These are phyloP conservation scores for Tragelaphus strepsiceros DNA, from an alignment of 2,113 vertebrate genomes.

Conservation along the genomic window DNA sequence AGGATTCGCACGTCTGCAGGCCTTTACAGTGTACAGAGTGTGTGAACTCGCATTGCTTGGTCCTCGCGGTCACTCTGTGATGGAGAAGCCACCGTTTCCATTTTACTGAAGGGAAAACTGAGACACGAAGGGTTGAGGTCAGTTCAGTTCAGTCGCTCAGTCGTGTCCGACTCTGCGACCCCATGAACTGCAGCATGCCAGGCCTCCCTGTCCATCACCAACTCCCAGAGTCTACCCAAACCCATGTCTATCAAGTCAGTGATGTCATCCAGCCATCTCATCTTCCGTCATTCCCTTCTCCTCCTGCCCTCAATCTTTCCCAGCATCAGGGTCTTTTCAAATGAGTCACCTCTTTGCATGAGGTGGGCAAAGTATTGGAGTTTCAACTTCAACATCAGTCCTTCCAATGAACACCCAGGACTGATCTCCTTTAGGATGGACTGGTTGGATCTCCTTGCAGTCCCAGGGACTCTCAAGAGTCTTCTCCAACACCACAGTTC, in stretches of 20 bases:
- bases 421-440: not conserved
- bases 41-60: not conserved
- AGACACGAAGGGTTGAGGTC: not conserved
- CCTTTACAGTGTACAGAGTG: not conserved
- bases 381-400: not conserved
- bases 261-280: not conserved
- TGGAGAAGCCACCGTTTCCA: not conserved
- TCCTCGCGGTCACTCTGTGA: not conserved
- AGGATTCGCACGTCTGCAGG: accelerated
- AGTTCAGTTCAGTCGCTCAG: not conserved
- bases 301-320: not conserved
- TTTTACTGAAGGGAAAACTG: not conserved
- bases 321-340: not conserved
- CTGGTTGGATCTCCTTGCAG: not conserved
- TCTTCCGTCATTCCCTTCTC: not conserved
- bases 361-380: not conserved
- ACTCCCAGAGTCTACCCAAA: not conserved
- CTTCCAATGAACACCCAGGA: not conserved
- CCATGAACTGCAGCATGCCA: not conserved
- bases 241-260: not conserved
- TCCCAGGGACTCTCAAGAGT: not conserved
- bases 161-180: accelerated
- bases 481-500: not conserved
- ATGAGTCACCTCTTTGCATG: not conserved
- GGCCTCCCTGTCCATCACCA: not conserved